These are phyloP conservation scores for Smithornis capensis DNA, from an alignment of 2,113 vertebrate genomes.

Conservation along the genomic window DNA sequence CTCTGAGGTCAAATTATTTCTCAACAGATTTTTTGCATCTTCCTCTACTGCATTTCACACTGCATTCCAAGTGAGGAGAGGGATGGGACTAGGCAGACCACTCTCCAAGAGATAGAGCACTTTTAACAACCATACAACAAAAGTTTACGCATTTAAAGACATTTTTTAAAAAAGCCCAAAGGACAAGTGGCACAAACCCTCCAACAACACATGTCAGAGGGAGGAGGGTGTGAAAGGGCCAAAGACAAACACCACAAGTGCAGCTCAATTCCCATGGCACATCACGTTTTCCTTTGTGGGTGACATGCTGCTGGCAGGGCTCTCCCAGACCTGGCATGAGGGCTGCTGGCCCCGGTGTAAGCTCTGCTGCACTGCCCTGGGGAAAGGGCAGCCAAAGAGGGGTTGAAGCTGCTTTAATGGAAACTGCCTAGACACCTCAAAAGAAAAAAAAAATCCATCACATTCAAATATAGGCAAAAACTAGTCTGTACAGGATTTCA, in stretches of 20 bases:
- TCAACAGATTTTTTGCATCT: slow-evolving; percentile 7
- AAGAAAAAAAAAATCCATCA: neutral
- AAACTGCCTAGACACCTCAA: neutral
- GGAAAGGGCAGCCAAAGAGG: neutral
- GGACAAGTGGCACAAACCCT: accelerated
- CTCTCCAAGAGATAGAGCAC: neutral
- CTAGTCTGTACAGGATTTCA: neutral
- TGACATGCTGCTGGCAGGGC: neutral
- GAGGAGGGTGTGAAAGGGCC: neutral
- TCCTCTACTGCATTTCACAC: neutral
- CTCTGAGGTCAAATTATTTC: slow-evolving; percentile 1
- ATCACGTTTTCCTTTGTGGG: neutral
- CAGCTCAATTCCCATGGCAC: neutral
- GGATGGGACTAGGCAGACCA: neutral
- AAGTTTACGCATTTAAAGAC: accelerated
- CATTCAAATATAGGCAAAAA: neutral
- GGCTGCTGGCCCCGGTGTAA: neutral
- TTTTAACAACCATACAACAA: neutral
- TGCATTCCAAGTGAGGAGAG: neutral
- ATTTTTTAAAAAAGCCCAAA: neutral
- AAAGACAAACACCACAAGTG: neutral
- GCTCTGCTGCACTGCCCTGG: neutral
- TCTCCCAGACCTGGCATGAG: neutral
- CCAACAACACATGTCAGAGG: neutral
- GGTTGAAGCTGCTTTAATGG: neutral